phyloP scores from a whole-genome alignment of 1,140 invertebrate genomes.

The Brachionus rotundiformis region DNA sequence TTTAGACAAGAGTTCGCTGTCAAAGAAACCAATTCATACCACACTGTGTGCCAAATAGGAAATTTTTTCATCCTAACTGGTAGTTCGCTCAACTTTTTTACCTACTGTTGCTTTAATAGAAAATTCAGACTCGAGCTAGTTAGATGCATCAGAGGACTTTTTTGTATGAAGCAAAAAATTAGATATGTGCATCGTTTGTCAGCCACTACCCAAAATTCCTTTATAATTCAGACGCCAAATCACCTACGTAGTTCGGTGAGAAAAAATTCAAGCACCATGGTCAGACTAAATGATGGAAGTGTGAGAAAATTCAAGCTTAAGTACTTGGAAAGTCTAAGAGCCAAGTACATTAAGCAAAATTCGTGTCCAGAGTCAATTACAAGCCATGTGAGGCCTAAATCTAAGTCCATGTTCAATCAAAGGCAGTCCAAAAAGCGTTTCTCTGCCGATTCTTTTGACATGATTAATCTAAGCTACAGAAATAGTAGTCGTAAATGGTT shows the following conservation, averaged over 20 bases:
- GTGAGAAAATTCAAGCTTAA: neutral
- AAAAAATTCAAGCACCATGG: neutral
- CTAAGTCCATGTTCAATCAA: neutral
- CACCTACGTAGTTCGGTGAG: neutral
- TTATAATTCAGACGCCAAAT: neutral
- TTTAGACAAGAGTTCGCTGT: neutral
- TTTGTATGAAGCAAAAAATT: neutral
- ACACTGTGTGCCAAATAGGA: constrained; percentile 30
- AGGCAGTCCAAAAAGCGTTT: neutral
- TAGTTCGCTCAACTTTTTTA: constrained; percentile 47
- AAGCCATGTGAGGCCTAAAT: neutral
- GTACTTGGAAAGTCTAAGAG: neutral
- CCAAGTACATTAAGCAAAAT: neutral
- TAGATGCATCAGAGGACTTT: neutral
- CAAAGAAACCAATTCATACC: constrained; percentile 1
- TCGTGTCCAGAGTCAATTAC: neutral
- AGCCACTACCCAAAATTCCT: neutral
- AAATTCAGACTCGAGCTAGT: constrained; percentile 11
- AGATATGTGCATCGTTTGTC: constrained; percentile 8
- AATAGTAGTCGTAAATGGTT: neutral
- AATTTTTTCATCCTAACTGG: constrained; percentile 44
- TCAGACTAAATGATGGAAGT: neutral
- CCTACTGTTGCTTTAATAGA: constrained; percentile 46
- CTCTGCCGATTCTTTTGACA: neutral
- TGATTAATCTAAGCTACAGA: neutral